A percentile compares a stretch with the other conserved stretches of the same genome.
Conservation (phyloP, 2,888 invertebrate genomes). For the Schrankia costaestrigalis region DNA sequence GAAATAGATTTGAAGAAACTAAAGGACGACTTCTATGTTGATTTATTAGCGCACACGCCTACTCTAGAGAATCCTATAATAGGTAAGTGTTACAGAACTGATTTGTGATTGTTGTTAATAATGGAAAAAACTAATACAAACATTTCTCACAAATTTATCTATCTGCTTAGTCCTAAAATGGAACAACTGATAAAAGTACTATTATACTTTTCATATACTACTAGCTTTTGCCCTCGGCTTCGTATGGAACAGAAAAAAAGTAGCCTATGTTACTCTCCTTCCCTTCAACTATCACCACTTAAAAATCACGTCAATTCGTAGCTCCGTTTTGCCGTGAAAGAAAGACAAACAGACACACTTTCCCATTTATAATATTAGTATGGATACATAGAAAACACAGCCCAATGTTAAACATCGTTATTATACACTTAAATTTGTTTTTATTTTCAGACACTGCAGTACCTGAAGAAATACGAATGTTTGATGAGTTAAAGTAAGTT, state of each 20-base stretch:
- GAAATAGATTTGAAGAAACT: slow-evolving; percentile 53
- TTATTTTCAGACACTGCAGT: slow-evolving; percentile 42
- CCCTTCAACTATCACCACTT: no score
- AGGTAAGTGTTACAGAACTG: slow-evolving; percentile 34
- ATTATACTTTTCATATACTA: no score
- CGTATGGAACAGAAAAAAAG: no score
- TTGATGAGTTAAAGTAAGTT: slow-evolving; percentile 52
- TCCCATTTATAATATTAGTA: not conserved
- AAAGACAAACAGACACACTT: no score
- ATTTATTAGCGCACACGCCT: slow-evolving; percentile 61
- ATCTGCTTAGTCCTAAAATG: no score
- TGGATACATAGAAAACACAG: not conserved
- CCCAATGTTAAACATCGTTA: not conserved
- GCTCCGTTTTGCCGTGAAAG: no score
- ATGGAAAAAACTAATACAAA: not conserved
- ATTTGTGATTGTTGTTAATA: not conserved
- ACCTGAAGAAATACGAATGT: slow-evolving; percentile 53
- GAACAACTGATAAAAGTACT: no score
- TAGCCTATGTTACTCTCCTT: no score
- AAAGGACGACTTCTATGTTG: slow-evolving; percentile 69
- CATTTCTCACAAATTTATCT: not conserved
- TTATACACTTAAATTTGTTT: not conserved
- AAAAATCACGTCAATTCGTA: no score
- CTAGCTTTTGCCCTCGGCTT: no score
- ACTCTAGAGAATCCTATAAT: slow-evolving; percentile 52